These are phyloP conservation scores for Zaprionus ghesquierei DNA, from an alignment of 1,140 invertebrate genomes.

Conservation along the genomic window DNA sequence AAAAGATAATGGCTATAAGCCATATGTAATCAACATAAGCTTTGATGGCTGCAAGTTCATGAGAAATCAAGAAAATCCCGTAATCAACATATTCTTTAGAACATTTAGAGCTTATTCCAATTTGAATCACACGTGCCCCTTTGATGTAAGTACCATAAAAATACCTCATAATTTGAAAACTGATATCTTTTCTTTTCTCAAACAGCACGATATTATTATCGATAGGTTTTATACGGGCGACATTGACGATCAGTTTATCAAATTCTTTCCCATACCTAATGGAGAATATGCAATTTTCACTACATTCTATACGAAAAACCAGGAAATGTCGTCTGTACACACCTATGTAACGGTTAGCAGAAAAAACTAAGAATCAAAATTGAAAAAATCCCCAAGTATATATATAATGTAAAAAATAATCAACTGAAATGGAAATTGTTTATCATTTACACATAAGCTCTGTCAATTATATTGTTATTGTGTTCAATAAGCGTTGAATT, in stretches of 20 bases:
- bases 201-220: slow-evolving; percentile 54
- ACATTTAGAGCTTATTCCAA: slow-evolving; percentile 5
- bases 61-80: background rate
- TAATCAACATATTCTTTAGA: slow-evolving; percentile 3
- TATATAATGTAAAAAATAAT: background rate
- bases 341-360: slow-evolving; percentile 12
- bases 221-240: slow-evolving; percentile 49
- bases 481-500: background rate
- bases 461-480: background rate
- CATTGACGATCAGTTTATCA: slow-evolving; percentile 9
- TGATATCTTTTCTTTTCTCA: background rate
- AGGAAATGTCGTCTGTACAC: background rate
- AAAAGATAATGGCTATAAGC: slow-evolving; percentile 41
- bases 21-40: slow-evolving; percentile 13
- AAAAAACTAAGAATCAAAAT: background rate
- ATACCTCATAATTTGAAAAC: background rate
- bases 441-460: background rate
- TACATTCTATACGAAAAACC: slow-evolving; percentile 9
- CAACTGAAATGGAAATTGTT: background rate
- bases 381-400: background rate
- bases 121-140: slow-evolving; percentile 48
- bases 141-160: slow-evolving; percentile 24
- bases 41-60: slow-evolving; percentile 40
- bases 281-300: slow-evolving; percentile 37
- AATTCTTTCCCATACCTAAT: slow-evolving; percentile 20